Base-by-base conservation (phyloP, 1,140 invertebrate species). In the Aphis gossypii region DNA sequence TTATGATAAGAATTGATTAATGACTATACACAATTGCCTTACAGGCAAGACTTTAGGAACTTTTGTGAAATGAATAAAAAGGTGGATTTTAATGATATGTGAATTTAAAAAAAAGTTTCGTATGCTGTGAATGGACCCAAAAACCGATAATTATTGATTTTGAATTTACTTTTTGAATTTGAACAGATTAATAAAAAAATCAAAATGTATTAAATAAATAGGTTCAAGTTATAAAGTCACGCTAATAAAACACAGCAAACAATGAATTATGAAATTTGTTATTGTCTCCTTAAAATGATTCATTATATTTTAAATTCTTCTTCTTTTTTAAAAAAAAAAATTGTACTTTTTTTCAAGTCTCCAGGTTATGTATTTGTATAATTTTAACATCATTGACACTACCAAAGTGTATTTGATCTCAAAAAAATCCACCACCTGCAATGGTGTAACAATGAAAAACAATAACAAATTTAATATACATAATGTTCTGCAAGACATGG, bases 31-130 rank as follows among this genome's bases (percentile, higher is more conserved):
- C 41, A 54, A 84, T 86, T 84, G 82, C 92, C 92, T 25, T 25
- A 30, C 18, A 56, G 92, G 82, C 92, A 93, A 93, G 48, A 56
- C 48, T 93, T 92, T 93, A 93, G 92, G 92, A 93, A 93, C 92
- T 93, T 86, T 93, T 54, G 76, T 86, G 48, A 84, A 86, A 86
- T 30, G 0, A 54, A 92, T 83, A 93, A 86, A 83, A 92, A 7
- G 25, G n/a, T 48, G 92, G 46, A 93, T 84, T 93, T 92, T 51
- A 84, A 83, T 93, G 92, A 93, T 93, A 93, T 93, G 92, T 92
- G 60, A 41, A 41, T 41, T 51, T 83, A 4, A 23, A 86, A 84
- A 41, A 23, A 38, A 84, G n/a, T 54, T 93, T 92, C n/a, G 38
- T 35, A 41, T n/a, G 20, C 44, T 48, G 82, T 56, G n/a, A 93